Base-by-base conservation (phyloP, 2,888 invertebrate species). In the Alloplasta piceator region DNA sequence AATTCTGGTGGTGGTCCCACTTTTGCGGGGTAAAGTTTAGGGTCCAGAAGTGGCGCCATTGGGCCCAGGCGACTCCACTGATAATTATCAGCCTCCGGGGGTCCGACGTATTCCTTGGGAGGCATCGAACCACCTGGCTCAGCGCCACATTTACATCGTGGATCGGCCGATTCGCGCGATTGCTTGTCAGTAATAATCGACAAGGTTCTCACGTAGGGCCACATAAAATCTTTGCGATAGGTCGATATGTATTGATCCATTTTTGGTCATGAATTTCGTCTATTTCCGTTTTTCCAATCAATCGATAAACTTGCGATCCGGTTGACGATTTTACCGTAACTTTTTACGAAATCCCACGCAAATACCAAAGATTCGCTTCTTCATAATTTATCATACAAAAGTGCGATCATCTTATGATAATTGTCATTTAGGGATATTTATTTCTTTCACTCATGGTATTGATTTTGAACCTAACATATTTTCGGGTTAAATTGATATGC, bases 221-320 rank as follows among this genome's bases (percentile, higher is more conserved):
- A 95, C 16, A 94, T 86, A 84, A 94, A 95, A 89, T 95, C 95
- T 86, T 94, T 94, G 56, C 93, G 92, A 86, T 95, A 95, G 0
- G 94, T 95, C 0, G 95, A 94, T 73, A 94, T 90, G 85, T 94
- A 95, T 84, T 94, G 94, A 91, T 94, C 94, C 94, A 95, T 94
- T 82, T 72, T 56, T 38, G 1, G 1, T 26, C 26, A 3, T 26
- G 7, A 41, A 9, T 39, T 60, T 56, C 48, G 73, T 66, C 41
- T 43, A 52, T 52, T 46, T 14, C 36, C 9, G 26, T 26, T 10
- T 67, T 41, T 36, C 36, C 7, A 48, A 63, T 7, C 48, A 68
- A 70, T 43, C n/a, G 7, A 63, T 56, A 60, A 64, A 64, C 46
- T 56, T 26, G 26, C 26, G 26, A 39, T 52, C 39, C 14, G 39